Base-by-base conservation (phyloP, 1,140 invertebrate species). In the Lordiphosa clarofinis region DNA sequence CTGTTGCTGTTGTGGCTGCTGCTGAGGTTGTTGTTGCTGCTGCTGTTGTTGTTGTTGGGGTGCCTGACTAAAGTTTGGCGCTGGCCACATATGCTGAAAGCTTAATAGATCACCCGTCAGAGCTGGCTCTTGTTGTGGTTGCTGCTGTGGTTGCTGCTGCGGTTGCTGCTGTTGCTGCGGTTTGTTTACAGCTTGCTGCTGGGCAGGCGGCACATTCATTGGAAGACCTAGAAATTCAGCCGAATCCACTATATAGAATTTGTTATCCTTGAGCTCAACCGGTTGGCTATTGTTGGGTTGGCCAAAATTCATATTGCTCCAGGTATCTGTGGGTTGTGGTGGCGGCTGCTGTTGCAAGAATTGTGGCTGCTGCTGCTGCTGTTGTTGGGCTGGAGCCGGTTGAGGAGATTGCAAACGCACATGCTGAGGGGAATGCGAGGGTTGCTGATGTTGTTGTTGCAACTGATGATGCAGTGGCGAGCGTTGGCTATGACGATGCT, bases 81-180 rank as follows among this genome's bases (percentile, higher is more conserved):
- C 47, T 15, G 86, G 84, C 87, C 87, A 88, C 75, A 88, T 82
- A 15, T 82, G 78, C 61, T 88, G 87, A 70, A 88, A 88, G 70
- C 68, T 86, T 40, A 88, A 61, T 44, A 88, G 39, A 43, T 88
- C 87, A 24, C 68, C 59, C 19, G 72, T 49, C 4, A 87, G 42
- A 0, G 73, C 60, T 54, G 73, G 79, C 49, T 81, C 69, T 33
- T 79, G 79, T 31, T 75, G 79, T 15, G 71, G 73, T 19, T 73
- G 79, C 3, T 68, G 73, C 3, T 68, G 73, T 40, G 52, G 73
- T 4, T 47, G 67, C 11, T 65, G 75, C 10, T 73, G 67, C 11
- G 62, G 75, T 8, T 73, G 69, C 37, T 60, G 71, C 7, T 64
- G 72, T 50, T 67, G 73, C 36, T 72, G 73, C 6, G 73, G 38